Percentiles rank a stretch among this genome's conserved stretches.
phyloP scores from a whole-genome alignment of 2,888 invertebrate genomes.

The Trisateles emortualis region DNA sequence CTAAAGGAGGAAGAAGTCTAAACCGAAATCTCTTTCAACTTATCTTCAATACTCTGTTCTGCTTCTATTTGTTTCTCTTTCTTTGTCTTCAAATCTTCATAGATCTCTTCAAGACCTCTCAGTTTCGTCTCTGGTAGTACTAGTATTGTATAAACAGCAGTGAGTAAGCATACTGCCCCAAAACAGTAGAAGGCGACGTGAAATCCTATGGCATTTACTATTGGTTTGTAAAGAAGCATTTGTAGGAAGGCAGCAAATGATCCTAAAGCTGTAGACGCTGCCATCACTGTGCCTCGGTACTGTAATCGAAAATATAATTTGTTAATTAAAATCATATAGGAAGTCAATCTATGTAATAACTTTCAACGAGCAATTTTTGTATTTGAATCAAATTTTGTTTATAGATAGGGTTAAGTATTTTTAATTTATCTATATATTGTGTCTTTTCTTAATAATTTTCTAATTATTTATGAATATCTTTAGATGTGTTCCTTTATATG shows the following conservation, averaged over 20 bases:
- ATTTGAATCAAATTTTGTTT: too few species aligned
- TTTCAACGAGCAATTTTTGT: too few species aligned
- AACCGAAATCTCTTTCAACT: neutral
- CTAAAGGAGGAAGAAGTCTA: too few species aligned
- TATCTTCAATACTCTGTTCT: neutral
- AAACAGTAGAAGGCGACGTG: slow-evolving; percentile 69
- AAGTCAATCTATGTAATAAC: too few species aligned
- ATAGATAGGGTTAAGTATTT: too few species aligned
- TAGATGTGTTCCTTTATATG: too few species aligned
- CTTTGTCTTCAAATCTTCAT: slow-evolving; percentile 59
- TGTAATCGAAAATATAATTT: slow-evolving; percentile 47
- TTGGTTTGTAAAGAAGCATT: slow-evolving; percentile 68
- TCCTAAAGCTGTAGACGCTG: slow-evolving; percentile 59
- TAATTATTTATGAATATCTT: too few species aligned
- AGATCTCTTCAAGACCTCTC: slow-evolving; percentile 63
- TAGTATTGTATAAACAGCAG: slow-evolving; percentile 59
- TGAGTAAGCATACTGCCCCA: slow-evolving; percentile 59
- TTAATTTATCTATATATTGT: too few species aligned
- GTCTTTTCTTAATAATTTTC: too few species aligned
- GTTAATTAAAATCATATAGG: neutral
- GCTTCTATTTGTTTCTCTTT: slow-evolving; percentile 50
- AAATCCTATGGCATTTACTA: slow-evolving; percentile 60
- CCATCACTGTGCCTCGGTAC: slow-evolving; percentile 72
- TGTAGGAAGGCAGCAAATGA: slow-evolving; percentile 62
- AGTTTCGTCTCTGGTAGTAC: slow-evolving; percentile 67